phyloP scores from a whole-genome alignment of 2,113 vertebrate genomes.

The Gallinago paraguaiae region DNA sequence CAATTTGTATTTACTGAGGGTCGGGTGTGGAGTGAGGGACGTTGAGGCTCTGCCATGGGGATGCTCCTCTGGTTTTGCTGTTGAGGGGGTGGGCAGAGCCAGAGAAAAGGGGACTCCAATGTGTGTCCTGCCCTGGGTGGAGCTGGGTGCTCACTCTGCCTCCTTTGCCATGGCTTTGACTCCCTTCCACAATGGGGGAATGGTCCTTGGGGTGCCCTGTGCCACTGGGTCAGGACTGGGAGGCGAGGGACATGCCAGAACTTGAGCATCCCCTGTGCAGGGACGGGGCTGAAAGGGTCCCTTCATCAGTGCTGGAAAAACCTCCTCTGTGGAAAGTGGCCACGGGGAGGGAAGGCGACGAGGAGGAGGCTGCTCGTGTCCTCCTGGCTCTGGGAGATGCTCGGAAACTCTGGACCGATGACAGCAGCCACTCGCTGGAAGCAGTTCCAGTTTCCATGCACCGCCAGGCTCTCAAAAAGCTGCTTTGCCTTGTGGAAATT shows the following conservation, averaged over 20 bases:
- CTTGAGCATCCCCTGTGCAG: accelerated
- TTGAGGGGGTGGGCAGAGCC: background rate
- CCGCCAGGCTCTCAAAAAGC: accelerated
- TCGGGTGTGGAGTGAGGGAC: accelerated
- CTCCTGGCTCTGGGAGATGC: background rate
- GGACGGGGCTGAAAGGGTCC: background rate
- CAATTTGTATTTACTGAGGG: accelerated
- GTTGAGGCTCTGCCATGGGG: accelerated
- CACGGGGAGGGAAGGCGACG: background rate
- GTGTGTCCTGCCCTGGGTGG: background rate
- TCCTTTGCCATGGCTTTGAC: background rate
- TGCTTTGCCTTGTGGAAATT: background rate
- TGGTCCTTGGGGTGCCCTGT: background rate
- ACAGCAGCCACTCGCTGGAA: background rate
- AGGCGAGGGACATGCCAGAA: accelerated
- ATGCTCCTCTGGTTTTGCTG: background rate
- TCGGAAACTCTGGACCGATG: background rate
- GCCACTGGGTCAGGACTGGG: background rate
- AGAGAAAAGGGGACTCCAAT: background rate
- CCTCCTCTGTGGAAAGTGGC: background rate
- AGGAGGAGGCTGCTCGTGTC: background rate
- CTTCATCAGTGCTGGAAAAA: background rate
- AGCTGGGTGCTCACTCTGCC: background rate
- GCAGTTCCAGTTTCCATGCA: accelerated
- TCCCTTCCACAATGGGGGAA: background rate